phyloP scores from a whole-genome alignment of 2,113 vertebrate species.

The Rousettus leschenaultii region DNA sequence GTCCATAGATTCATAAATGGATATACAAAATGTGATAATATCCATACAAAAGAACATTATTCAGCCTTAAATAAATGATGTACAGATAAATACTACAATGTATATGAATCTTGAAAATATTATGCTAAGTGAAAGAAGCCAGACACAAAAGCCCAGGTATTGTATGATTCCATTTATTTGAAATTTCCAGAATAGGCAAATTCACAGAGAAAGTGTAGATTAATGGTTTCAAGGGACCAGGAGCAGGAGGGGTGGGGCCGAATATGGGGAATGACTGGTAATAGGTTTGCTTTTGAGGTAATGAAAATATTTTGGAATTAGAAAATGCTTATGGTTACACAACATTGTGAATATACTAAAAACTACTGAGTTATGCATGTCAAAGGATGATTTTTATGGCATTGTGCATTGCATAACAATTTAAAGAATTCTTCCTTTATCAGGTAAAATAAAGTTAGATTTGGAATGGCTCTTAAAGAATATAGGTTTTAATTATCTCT shows the following conservation, averaged over 20 bases:
- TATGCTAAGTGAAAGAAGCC: neutral
- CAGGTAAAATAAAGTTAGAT: neutral
- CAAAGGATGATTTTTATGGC: neutral
- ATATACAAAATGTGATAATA: neutral
- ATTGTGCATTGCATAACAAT: neutral
- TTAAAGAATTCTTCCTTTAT: neutral
- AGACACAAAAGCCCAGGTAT: neutral
- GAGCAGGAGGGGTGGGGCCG: neutral
- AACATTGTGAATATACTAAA: neutral
- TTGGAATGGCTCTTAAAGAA: neutral
- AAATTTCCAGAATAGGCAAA: neutral
- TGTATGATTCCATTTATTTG: neutral
- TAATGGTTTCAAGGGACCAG: neutral
- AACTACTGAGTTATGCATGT: neutral
- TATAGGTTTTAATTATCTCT: neutral
- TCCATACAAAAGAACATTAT: neutral
- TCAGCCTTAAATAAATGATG: neutral
- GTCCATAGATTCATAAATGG: neutral
- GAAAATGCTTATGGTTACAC: neutral
- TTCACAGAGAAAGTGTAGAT: neutral
- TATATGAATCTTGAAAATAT: neutral
- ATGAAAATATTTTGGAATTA: neutral
- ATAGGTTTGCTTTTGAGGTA: neutral
- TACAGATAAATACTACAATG: neutral
- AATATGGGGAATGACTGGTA: neutral